phyloP scores from a whole-genome alignment of 2,797 vertebrate species.

The Coregonus suidteri region DNA sequence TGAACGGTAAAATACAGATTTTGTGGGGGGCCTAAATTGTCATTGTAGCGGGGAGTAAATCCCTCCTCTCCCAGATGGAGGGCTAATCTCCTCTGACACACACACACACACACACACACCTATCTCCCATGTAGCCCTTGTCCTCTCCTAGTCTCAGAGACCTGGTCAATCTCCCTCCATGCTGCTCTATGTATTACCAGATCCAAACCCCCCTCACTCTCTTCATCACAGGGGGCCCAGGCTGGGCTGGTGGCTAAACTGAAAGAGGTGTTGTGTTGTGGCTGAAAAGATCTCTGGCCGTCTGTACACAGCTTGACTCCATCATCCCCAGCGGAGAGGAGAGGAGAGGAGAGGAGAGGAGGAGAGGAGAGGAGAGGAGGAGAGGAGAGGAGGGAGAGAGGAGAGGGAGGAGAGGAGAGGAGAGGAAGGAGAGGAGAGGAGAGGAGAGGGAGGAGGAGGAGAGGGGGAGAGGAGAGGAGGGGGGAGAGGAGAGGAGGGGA shows the following conservation, averaged over 20 bases:
- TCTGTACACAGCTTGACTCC: not conserved
- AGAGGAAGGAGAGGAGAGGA: slow-evolving; percentile 37
- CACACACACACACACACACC: not conserved
- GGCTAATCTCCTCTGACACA: not conserved
- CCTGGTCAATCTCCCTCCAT: not conserved
- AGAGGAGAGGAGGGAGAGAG: slow-evolving; percentile 33
- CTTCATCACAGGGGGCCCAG: not conserved
- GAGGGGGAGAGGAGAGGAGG: slow-evolving; percentile 39
- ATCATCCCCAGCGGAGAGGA: not conserved
- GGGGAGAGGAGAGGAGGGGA: too few relatives aligned
- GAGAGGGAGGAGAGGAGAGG: slow-evolving; percentile 57
- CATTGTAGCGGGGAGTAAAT: too few relatives aligned
- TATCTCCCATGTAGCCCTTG: not conserved
- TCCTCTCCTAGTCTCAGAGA: not conserved
- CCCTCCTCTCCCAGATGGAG: not conserved
- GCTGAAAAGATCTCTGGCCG: not conserved
- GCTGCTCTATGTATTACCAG: not conserved
- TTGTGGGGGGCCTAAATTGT: too few relatives aligned
- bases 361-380: slow-evolving; percentile 18
- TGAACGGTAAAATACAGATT: too few relatives aligned
- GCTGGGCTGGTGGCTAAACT: not conserved
- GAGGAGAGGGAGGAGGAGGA: slow-evolving; percentile 62
- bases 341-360: not conserved
- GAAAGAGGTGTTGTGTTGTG: not conserved
- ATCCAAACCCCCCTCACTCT: not conserved